These are phyloP conservation scores for Sphyrna mokarran DNA, from an alignment of 2,113 vertebrate species.

Conservation along the genomic window DNA sequence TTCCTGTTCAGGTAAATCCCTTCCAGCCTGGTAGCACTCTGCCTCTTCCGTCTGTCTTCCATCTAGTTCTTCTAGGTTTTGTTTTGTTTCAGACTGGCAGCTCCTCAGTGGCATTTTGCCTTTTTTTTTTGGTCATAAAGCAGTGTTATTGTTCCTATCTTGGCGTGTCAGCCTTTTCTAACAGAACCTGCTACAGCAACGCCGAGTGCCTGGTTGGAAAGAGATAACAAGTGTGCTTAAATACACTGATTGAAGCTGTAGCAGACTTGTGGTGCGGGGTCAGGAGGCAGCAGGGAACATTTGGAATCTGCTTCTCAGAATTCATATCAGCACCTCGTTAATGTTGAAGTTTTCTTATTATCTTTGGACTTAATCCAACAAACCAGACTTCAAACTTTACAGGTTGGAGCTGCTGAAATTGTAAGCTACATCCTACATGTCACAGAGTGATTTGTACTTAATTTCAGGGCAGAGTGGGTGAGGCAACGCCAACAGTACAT, in stretches of 20 bases:
- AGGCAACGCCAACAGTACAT: neutral
- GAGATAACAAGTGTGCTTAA: slow-evolving; percentile 1
- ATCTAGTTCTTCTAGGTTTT: neutral
- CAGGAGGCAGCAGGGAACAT: neutral
- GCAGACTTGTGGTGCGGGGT: neutral
- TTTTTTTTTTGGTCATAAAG: neutral
- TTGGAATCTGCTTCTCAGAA: neutral
- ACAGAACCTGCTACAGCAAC: neutral
- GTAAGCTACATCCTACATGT: neutral
- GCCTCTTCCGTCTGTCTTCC: neutral
- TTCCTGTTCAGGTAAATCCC: neutral
- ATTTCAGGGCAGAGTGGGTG: neutral
- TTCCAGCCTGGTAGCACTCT: neutral
- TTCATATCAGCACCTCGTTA: neutral
- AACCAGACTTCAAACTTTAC: neutral
- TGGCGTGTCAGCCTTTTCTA: neutral
- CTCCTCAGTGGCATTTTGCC: neutral
- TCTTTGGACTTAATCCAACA: neutral
- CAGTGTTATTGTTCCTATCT: neutral
- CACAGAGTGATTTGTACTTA: neutral
- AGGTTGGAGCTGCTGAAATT: neutral
- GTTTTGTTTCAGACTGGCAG: neutral
- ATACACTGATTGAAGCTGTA: neutral
- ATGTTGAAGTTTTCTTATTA: slow-evolving; percentile 26
- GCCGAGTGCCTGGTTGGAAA: neutral